Base-by-base conservation (phyloP, 2,888 invertebrate species). In the Caenorhabditis sp. region DNA sequence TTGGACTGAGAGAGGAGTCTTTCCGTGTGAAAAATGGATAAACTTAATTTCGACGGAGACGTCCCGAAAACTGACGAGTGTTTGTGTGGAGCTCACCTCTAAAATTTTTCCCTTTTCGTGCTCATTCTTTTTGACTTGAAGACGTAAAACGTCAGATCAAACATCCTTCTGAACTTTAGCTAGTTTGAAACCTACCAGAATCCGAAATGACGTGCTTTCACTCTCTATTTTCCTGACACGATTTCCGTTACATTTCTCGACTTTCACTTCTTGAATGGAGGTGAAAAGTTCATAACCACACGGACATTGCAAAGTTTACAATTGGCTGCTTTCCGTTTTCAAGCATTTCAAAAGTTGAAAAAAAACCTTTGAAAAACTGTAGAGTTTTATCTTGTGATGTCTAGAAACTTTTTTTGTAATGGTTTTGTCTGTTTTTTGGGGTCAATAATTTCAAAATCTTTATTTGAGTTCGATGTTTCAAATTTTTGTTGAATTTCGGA, bases 41-140 rank as follows among this genome's bases (percentile, higher is more conserved):
- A 77, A 77, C 76, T 77, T 77, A 77, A 77, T 77, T 77, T 69
- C 41, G 69, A 26, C 28, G 38, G 47, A 19, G 47, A n/a, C 44
- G 66, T 49, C 38, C 68, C 61, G 19, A 51, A 69, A 69, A 49
- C 38, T 72, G 38, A 26, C 26, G 70, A 58, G 56, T 68, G 68
- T 54, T 54, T 68, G 66, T 61, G 49, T 73, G 28, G 28, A 24
- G 49, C 35, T 49, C 47, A 51, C 51, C 47, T 49, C 58, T 26
- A 22, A 56, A 47, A n/a, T n/a, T 10, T 59, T 51, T 22, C 19
- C 31, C 35, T 49, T 35, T 64, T 49, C 22, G n/a, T 41, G 31
- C 24, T 51, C 5, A 24, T 63, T 35, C 19, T 74, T 74, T 8
- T 38, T 54, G 16, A n/a, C 16, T 63, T 38, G 38, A 7, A 10